Evolutionary conservation across 2,797 vertebrate genomes (phyloP), one percentile per base, ranked within the genome.

Genomic region (Aeoliscus strigatus): DNA sequence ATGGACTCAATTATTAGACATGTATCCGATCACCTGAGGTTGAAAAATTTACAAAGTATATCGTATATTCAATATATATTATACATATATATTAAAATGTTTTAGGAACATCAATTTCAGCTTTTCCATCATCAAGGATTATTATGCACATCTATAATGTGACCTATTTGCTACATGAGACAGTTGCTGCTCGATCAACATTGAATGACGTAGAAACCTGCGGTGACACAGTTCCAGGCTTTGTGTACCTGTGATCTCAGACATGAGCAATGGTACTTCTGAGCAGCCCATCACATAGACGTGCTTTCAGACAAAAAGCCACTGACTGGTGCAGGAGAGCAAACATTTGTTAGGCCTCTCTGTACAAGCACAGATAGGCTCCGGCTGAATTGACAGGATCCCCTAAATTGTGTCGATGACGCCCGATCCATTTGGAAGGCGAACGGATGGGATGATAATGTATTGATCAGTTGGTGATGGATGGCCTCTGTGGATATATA

Each of bases 361-460:
- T 91, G 88, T 75, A 71, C 84, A 89, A 90, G 85, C 86, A 86
- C 65, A 87, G 88, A 91, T 91, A 90, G 86, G 70, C 66, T 50
- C 12, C 7, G 18, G 53, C 48, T 76, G 66, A 81, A 85, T 86
- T 79, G 87, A 87, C 80, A 83, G 70, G 57, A 9, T 67, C 56
- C 31, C 49, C 65, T 83, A 80, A 88, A 88, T 85, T 65, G 78
- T 66, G 60, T 78, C 75, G 48, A 44, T 87, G 87, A 89, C 78
- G 76, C 82, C 75, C 48, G 60, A 68, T 70, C 79, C 82, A 89
- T 89, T 87, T 88, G 67, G 64, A 50, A 48, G 34, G 41, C 73
- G 72, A 84, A 75, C 81, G 81, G 75, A 16, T 73, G 76, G 83
- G 84, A 83, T 77, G 73, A 87, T 85, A 86, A 79, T 70, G 72